Conservation (phyloP, 2,888 invertebrate genomes). For the Stramonita haemastoma region DNA sequence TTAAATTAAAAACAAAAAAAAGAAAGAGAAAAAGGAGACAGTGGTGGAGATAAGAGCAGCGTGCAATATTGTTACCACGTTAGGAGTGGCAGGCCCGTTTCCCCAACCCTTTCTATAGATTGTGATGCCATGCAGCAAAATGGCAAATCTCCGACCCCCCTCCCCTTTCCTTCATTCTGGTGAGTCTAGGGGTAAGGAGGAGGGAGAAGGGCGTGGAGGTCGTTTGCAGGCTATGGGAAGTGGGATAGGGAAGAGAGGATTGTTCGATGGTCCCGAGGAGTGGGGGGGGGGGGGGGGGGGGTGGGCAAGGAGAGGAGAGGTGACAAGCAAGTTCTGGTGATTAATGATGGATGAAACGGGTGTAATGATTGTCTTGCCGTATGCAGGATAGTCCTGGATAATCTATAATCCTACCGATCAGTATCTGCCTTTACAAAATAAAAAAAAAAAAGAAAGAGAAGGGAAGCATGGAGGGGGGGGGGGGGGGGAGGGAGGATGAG, state of each 20-base stretch:
- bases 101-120: neutral
- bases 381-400: neutral
- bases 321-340: neutral
- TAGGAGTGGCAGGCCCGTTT: no score
- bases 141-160: no score
- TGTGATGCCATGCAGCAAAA: neutral
- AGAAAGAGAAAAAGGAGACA: no score
- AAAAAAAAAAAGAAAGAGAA: neutral
- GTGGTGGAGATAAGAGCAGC: no score
- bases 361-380: neutral
- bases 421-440: neutral
- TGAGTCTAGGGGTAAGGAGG: neutral
- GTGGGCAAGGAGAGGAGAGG: neutral
- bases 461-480: neutral
- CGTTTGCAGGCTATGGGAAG: neutral
- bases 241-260: neutral
- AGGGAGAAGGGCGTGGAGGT: neutral
- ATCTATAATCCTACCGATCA: conserved; percentile 20
- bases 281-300: neutral
- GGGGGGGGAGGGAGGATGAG: neutral
- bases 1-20: no score
- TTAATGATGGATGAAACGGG: neutral
- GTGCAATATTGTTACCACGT: no score
- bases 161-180: no score
- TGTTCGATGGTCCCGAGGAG: neutral